Percentiles rank a stretch among this genome's conserved stretches.
These are phyloP conservation scores for Conchocele bisecta DNA, from an alignment of 2,888 invertebrate species.

Conservation along the genomic window DNA sequence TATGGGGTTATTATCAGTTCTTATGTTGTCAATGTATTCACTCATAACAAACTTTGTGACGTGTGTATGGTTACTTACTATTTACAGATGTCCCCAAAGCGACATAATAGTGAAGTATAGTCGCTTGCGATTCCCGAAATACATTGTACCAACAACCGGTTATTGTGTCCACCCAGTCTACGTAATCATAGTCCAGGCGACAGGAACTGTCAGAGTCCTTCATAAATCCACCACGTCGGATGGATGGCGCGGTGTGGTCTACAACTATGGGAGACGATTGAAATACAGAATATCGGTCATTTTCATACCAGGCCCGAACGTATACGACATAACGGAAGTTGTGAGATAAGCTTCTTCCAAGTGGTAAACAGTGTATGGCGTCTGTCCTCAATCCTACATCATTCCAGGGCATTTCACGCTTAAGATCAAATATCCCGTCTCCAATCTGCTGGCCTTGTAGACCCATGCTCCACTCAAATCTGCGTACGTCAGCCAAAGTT, in stretches of 20 bases:
- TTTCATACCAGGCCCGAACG: conserved; percentile 53
- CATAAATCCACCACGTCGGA: conserved; percentile 35
- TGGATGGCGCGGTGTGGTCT: conserved; percentile 52
- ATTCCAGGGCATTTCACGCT: conserved; percentile 43
- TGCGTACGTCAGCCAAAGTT: conserved; percentile 3
- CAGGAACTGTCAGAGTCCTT: conserved; percentile 48
- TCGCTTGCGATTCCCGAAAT: conserved; percentile 44
- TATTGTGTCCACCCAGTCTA: conserved; percentile 32
- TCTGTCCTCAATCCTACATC: conserved; percentile 34
- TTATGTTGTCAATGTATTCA: background rate
- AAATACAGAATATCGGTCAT: conserved; percentile 25
- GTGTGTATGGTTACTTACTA: conserved; percentile 8
- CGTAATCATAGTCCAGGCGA: conserved; percentile 39
- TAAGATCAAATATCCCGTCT: conserved; percentile 36
- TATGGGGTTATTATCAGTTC: background rate
- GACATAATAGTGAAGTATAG: conserved; percentile 23
- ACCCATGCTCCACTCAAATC: conserved; percentile 61
- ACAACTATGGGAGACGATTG: conserved; percentile 38
- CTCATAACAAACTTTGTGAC: background rate
- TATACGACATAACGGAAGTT: conserved; percentile 44
- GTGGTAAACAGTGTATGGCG: conserved; percentile 42
- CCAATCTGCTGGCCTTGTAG: conserved; percentile 26
- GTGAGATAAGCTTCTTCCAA: conserved; percentile 20
- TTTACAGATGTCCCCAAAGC: conserved; percentile 42
- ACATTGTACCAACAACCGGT: conserved; percentile 50